Base-by-base conservation (phyloP, 2,797 vertebrate genomes). In the Acipenser oxyrinchus region DNA sequence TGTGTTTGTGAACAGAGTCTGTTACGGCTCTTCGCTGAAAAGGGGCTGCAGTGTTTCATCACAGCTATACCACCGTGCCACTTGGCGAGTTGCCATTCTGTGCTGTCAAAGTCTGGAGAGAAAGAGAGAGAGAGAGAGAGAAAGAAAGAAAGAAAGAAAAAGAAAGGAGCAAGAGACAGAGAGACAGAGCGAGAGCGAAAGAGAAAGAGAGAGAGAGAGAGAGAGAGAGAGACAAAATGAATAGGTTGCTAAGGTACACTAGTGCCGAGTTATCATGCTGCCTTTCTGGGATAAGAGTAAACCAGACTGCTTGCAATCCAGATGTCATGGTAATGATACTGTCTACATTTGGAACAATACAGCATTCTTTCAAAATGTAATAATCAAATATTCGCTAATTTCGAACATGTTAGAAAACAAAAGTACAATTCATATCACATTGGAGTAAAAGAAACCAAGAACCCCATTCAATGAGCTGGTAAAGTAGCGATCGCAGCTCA, bases 81-180 rank as follows among this genome's bases (percentile, higher is more conserved):
- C 92, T 93, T 0, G 93, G 92, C 68, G 93, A 95, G 83, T 83
- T 93, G 67, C 92, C 90, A 10, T 94, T 93, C 79, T 95, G 92
- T 79, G 93, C 88, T 63, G 89, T 79, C 80, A 90, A 66, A 71
- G 81, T 88, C 84, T 92, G 84, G 49, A 72, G 72, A 60, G 69
- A 62, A n/a, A 71, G 66, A 72, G 48, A 11, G 8, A 11, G 69
- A 6, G 13, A 60, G 62, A 68, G 13, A 60, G 62, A 68, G 49
- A 72, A 71, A 60, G 69, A 62, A n/a, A 71, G 66, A 72, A 23
- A 11, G 8, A 11, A 68, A 6, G 13, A 60, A 58, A 68, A 7
- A 51, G 8, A 52, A 55, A 4, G 73, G 10, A 70, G 11, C 73
- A 9, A 64, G 1, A 64, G n/a, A 49, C 1, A 64, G 48, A 64